Conservation (phyloP, 2,888 invertebrate species). For the Heteropelma amictum region DNA sequence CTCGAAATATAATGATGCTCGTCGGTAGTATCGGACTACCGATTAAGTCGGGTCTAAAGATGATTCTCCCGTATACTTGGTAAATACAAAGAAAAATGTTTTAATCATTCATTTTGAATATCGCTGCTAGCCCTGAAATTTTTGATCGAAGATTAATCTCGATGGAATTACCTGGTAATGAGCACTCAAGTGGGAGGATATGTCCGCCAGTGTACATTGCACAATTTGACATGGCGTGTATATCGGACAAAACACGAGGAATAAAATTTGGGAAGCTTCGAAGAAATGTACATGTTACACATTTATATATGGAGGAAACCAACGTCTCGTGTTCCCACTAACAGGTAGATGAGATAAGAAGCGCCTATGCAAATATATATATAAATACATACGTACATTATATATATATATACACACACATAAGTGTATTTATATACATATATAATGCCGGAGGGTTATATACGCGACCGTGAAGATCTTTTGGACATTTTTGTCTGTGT, state of each 20-base stretch:
- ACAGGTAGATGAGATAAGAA: slow-evolving; percentile 52
- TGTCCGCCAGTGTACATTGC: no score
- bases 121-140: not conserved
- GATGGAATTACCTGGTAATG: no score
- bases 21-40: slow-evolving; percentile 47
- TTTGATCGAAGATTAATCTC: not conserved
- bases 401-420: not conserved
- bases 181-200: no score
- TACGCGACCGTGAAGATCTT: not conserved
- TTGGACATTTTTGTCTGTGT: slow-evolving; percentile 30
- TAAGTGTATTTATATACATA: not conserved
- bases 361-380: slow-evolving; percentile 42
- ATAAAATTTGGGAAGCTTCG: not conserved
- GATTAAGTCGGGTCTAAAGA: slow-evolving; percentile 32
- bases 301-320: slow-evolving; percentile 17
- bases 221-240: no score
- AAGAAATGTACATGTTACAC: slow-evolving; percentile 23
- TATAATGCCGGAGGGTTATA: not conserved
- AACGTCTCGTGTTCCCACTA: slow-evolving; percentile 39
- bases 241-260: not conserved
- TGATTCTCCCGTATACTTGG: slow-evolving; percentile 1
- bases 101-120: not conserved
- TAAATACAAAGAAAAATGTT: not conserved
- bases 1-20: slow-evolving; percentile 43
- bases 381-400: not conserved